Conservation (phyloP, 2,888 invertebrate species). For the Cataglyphis livida region DNA sequence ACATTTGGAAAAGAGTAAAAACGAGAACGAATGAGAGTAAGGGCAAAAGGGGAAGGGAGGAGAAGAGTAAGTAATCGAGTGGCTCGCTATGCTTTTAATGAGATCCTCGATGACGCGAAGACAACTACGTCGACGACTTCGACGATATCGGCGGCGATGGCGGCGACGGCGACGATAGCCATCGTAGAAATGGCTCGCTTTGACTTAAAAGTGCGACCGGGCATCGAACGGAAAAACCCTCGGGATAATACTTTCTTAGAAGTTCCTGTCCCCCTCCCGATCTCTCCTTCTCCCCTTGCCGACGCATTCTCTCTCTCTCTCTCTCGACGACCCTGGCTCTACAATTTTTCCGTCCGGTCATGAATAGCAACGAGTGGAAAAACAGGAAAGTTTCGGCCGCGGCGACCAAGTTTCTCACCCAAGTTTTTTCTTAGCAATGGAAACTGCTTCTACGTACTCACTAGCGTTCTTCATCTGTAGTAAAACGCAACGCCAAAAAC, state of each 20-base stretch:
- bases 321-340: slow-evolving; percentile 65
- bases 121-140: slow-evolving; percentile 59
- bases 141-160: slow-evolving; percentile 23
- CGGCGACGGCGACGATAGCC: slow-evolving; percentile 36
- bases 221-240: slow-evolving; percentile 74
- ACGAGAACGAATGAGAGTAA: slow-evolving; percentile 50
- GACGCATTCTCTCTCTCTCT: slow-evolving; percentile 37
- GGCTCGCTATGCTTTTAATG: slow-evolving; percentile 78
- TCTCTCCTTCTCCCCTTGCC: background rate
- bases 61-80: slow-evolving; percentile 73
- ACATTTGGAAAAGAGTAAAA: slow-evolving; percentile 31
- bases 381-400: slow-evolving; percentile 77
- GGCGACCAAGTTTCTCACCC: slow-evolving; percentile 66
- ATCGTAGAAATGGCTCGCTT: slow-evolving; percentile 66
- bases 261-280: slow-evolving; percentile 60
- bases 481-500: slow-evolving; percentile 50
- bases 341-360: slow-evolving; percentile 79
- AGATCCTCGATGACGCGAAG: slow-evolving; percentile 78
- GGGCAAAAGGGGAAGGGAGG: slow-evolving; percentile 14
- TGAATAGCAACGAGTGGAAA: slow-evolving; percentile 82
- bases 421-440: slow-evolving; percentile 65
- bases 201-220: slow-evolving; percentile 75
- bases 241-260: slow-evolving; percentile 75
- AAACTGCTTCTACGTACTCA: slow-evolving; percentile 57
- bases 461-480: slow-evolving; percentile 22